A percentile compares a stretch with the other conserved stretches of the same genome.
Evolutionary conservation across 2,113 vertebrate species (phyloP).

Genomic region (Pelobates fuscus): DNA sequence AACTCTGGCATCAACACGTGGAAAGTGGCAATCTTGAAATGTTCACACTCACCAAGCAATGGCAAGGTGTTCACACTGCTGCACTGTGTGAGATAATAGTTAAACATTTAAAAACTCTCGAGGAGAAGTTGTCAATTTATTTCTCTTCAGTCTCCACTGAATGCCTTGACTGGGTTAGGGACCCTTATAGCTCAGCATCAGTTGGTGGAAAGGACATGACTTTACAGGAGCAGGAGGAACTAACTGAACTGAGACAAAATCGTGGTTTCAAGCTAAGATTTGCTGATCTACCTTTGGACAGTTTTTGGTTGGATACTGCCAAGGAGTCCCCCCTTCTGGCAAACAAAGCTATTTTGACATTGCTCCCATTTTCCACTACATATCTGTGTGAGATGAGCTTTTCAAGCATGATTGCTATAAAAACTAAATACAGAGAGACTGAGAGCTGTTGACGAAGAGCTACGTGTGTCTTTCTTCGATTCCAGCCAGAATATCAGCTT

Average conservation of each 20-base stretch:
- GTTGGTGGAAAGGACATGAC: slow-evolving; percentile 18
- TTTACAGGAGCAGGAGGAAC: background rate
- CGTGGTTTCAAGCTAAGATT: slow-evolving; percentile 25
- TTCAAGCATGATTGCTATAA: slow-evolving; percentile 25
- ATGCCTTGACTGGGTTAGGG: slow-evolving; percentile 24
- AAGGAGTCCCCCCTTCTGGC: background rate
- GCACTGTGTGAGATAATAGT: slow-evolving; percentile 16
- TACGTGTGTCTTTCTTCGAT: background rate
- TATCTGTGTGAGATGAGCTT: slow-evolving; percentile 26
- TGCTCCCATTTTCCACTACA: slow-evolving; percentile 29
- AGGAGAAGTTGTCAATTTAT: background rate
- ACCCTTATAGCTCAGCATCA: slow-evolving; percentile 18
- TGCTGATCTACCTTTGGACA: slow-evolving; percentile 27
- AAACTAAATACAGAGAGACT: slow-evolving; percentile 18
- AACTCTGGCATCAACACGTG: slow-evolving; percentile 6
- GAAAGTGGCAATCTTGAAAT: no score
- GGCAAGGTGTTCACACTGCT: no score
- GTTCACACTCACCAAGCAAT: no score
- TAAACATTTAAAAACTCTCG: slow-evolving; percentile 21
- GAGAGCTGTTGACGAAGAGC: slow-evolving; percentile 26
- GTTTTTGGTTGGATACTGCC: background rate
- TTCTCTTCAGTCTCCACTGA: no score
- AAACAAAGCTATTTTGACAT: slow-evolving; percentile 14
- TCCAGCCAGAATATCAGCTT: slow-evolving; percentile 3
- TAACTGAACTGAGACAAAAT: background rate